Conservation (phyloP, 2,888 invertebrate genomes). For the Willowsia nigromaculata region DNA sequence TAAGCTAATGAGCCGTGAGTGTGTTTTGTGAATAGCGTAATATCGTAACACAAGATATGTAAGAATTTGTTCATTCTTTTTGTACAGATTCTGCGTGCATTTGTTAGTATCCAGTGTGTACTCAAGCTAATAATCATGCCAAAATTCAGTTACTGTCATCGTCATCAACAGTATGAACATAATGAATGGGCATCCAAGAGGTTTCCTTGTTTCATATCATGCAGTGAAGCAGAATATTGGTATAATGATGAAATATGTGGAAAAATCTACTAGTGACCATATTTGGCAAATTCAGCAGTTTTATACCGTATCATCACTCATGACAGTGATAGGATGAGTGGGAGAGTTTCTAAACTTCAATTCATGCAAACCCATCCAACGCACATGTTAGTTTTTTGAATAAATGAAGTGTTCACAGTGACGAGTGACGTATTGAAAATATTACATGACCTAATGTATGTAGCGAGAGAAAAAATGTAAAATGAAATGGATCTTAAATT, state of each 20-base stretch:
- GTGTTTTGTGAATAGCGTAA: neutral
- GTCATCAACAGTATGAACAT: constrained; percentile 19
- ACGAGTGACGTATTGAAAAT: constrained; percentile 7
- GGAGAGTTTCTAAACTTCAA: neutral
- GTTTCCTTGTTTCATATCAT: neutral
- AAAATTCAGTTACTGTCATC: neutral
- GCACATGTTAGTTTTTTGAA: neutral
- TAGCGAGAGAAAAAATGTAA: neutral
- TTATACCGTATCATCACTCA: constrained; percentile 10
- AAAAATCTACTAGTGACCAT: constrained; percentile 26
- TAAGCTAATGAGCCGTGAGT: constrained; percentile 11
- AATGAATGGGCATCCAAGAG: neutral
- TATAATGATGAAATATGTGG: constrained; percentile 1
- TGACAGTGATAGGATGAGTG: neutral
- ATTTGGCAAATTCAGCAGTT: constrained; percentile 7
- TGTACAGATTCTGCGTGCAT: neutral
- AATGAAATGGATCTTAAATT: constrained; percentile 62
- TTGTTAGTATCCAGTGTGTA: neutral
- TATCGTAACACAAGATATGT: neutral
- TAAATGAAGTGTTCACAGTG: constrained; percentile 21
- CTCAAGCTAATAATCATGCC: neutral
- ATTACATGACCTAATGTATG: neutral
- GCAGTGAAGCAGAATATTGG: neutral
- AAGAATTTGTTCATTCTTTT: neutral
- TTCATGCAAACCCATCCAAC: neutral